phyloP scores from a whole-genome alignment of 2,797 vertebrate genomes.

The Etheostoma nigrum region DNA sequence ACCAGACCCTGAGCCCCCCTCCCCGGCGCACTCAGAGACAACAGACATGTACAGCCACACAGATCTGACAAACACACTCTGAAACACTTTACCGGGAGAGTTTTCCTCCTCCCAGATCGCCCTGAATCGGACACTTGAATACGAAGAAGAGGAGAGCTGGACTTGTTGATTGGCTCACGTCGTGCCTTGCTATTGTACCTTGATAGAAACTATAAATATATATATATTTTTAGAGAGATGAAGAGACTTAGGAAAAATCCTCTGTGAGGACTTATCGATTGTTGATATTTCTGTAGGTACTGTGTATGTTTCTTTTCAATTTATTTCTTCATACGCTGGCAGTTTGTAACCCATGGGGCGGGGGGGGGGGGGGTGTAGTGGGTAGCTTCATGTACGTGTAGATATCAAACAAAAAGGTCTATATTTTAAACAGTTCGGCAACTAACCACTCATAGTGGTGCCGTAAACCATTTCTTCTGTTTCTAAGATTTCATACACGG shows the following conservation, averaged over 20 bases:
- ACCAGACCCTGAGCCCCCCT: conserved; percentile 88
- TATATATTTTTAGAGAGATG: conserved; percentile 90
- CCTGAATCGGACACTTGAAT: conserved; percentile 81
- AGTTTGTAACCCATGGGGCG: conserved; percentile 62
- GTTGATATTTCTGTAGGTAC: conserved; percentile 98
- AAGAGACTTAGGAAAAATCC: conserved; percentile 85
- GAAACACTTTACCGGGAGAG: conserved; percentile 57
- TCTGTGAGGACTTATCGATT: conserved; percentile 98
- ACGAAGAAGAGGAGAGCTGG: conserved; percentile 63
- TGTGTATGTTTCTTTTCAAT: conserved; percentile 90
- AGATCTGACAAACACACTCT: conserved; percentile 13
- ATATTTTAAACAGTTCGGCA: conserved; percentile 61
- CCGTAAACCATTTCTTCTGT: conserved; percentile 67
- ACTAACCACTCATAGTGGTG: conserved; percentile 65
- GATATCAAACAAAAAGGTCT: conserved; percentile 65
- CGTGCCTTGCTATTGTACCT: conserved; percentile 88
- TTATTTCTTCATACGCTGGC: conserved; percentile 83
- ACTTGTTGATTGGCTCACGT: conserved; percentile 81
- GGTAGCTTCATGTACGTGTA: conserved; percentile 73
- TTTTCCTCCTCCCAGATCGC: conserved; percentile 29
- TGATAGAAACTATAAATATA: conserved; percentile 86
- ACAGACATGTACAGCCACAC: conserved; percentile 31
- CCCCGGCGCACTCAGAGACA: conserved; percentile 22
- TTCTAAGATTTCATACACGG: conserved; percentile 2
- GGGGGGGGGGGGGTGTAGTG: conserved; percentile 60